Evolutionary conservation across 2,888 invertebrate genomes (phyloP).

Genomic region (Galerucella calmariensis): DNA sequence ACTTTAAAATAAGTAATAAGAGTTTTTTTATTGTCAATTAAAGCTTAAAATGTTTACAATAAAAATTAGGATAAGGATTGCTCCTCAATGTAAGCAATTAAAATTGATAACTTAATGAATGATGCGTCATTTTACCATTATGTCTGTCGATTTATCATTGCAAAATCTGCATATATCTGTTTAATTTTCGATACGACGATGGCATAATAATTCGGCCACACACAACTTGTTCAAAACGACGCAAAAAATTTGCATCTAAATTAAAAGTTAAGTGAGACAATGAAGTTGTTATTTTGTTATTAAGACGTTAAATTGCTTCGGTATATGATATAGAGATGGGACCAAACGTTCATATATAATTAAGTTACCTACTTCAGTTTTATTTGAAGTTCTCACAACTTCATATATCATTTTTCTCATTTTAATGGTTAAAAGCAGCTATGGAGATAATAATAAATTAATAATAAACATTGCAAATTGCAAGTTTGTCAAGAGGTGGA

Average conservation of each 20-base stretch:
- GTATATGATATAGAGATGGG: slow-evolving; percentile 15
- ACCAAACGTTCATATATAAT: not conserved
- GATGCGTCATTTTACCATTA: slow-evolving; percentile 33
- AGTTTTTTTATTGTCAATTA: not conserved
- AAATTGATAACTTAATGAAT: slow-evolving; percentile 42
- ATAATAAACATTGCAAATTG: no score
- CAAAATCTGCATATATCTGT: slow-evolving; percentile 45
- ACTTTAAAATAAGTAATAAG: not conserved
- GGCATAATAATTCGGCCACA: slow-evolving; percentile 46
- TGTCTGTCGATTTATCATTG: slow-evolving; percentile 37
- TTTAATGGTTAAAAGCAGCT: no score
- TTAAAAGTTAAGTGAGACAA: slow-evolving; percentile 44
- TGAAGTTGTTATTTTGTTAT: slow-evolving; percentile 41
- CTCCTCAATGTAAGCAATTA: slow-evolving; percentile 32
- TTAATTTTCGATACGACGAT: slow-evolving; percentile 39
- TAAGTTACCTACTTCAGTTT: not conserved
- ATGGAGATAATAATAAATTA: no score
- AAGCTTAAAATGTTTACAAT: slow-evolving; percentile 11
- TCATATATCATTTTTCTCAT: no score
- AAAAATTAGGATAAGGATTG: slow-evolving; percentile 33
- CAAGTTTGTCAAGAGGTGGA: no score
- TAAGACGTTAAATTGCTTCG: slow-evolving; percentile 37
- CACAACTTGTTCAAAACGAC: slow-evolving; percentile 44
- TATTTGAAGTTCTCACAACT: no score
- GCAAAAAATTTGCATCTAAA: slow-evolving; percentile 48